Base-by-base conservation (phyloP, 2,888 invertebrate genomes). In the Apodemia zela region DNA sequence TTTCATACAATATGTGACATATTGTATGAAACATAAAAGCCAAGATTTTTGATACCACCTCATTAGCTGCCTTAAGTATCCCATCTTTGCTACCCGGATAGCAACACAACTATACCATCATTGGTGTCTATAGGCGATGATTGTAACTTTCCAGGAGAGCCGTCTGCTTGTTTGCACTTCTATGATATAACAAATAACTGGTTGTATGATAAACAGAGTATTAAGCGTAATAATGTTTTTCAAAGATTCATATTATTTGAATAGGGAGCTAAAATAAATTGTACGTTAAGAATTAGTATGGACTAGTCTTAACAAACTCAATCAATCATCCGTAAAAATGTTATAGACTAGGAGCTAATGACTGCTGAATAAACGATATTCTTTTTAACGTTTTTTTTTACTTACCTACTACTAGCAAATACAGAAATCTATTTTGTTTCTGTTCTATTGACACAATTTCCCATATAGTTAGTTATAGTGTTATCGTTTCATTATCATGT, bases 271-370 rank as follows among this genome's bases (percentile, higher is more conserved):
- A 17, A 18, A 17, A 45, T 54, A 13, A 54, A 18, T 29, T 63
- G 15, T 63, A 13, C 18, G 49, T 60, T 57, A 21, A n/a, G 54
- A 21, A 42, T 8, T 60, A 38, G 18, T 59, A 25, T 42, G 17
- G 42, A 54, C 54, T 42, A 21, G 60, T 58, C 65, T 68, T 66
- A 68, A 67, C 62, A 64, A 69, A 65, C 66, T 68, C 67, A 69
- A 71, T 73, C 74, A 71, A 72, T 72, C 73, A 70, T 63, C 67
- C 68, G 69, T 67, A 68, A 68, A 71, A 69, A 72, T 70, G 72
- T 68, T 13, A 49, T 54, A 54, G 54, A 15, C 54, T 25, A 54
- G 15, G 54, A 54, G 54, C 54, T 54, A 25, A 13, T 54, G 21
- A 25, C 54, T 54, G 21, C 54, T 21, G 6, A 25, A 54, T 11